Percentiles rank a stretch among this genome's conserved stretches.
Evolutionary conservation across 2,888 invertebrate genomes (phyloP).

Genomic region (Xanthia icteritia): DNA sequence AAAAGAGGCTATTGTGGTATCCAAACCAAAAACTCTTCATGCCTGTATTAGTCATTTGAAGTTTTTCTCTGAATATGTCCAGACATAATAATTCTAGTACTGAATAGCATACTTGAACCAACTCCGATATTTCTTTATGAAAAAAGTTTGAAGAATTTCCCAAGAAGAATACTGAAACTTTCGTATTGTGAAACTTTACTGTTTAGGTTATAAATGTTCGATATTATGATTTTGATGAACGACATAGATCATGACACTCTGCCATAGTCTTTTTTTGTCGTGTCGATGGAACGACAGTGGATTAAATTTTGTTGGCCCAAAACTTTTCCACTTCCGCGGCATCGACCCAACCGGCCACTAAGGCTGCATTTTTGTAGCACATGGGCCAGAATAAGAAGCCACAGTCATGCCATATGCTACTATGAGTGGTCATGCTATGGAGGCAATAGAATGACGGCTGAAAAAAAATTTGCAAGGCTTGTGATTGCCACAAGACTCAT

Average conservation of each 20-base stretch:
- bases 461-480: not conserved
- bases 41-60: constrained; percentile 32
- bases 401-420: not conserved
- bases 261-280: rapidly evolving
- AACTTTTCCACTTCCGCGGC: not conserved
- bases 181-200: constrained; percentile 16
- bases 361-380: not conserved
- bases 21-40: constrained; percentile 11
- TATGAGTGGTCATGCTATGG: not conserved
- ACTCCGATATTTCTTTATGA: constrained; percentile 20
- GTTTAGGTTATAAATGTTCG: constrained; percentile 5
- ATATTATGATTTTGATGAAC: not conserved
- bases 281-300: not conserved
- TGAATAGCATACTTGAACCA: constrained; percentile 21
- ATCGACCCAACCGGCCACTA: not conserved
- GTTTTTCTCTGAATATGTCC: constrained; percentile 38
- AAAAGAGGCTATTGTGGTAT: not conserved
- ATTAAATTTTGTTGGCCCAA: not conserved
- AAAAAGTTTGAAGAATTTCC: constrained; percentile 24
- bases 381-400: not conserved
- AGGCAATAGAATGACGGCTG: not conserved
- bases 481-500: not conserved
- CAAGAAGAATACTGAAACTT: constrained; percentile 19
- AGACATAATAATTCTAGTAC: constrained; percentile 20
- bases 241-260: not conserved